These are phyloP conservation scores for Nemapogon koenigi DNA, from an alignment of 2,888 invertebrate species.

Conservation along the genomic window DNA sequence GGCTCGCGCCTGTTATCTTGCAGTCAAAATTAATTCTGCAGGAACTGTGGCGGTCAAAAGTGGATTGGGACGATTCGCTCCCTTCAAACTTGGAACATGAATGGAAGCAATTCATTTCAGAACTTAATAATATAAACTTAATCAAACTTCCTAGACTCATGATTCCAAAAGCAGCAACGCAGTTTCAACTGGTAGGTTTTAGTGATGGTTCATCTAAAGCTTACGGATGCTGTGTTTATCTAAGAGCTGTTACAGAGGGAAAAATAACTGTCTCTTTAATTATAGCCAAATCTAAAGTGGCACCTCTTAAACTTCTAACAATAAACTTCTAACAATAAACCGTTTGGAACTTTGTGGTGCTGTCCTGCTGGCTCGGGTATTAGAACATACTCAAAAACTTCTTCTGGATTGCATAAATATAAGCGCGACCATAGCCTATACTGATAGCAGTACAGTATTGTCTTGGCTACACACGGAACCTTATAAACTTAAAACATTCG, in stretches of 20 bases:
- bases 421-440: not conserved
- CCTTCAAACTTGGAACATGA: constrained; percentile 5
- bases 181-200: constrained; percentile 6
- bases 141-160: constrained; percentile 1
- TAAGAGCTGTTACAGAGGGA: not conserved
- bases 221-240: constrained; percentile 10
- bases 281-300: no score
- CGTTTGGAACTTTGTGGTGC: constrained; percentile 8
- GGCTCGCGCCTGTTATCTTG: no score
- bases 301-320: no score
- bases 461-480: constrained; percentile 1
- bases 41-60: constrained; percentile 13
- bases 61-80: constrained; percentile 14
- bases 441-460: constrained; percentile 5
- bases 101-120: constrained; percentile 9
- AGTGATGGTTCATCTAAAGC: no score
- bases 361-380: not conserved
- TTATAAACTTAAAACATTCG: no score
- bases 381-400: not conserved
- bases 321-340: constrained; percentile 6
- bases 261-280: not conserved
- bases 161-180: not conserved
- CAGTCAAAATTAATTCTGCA: constrained; percentile 15
- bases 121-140: not conserved
- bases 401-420: not conserved